These are phyloP conservation scores for Thamnophis elegans DNA, from an alignment of 2,797 vertebrate genomes.

Conservation along the genomic window DNA sequence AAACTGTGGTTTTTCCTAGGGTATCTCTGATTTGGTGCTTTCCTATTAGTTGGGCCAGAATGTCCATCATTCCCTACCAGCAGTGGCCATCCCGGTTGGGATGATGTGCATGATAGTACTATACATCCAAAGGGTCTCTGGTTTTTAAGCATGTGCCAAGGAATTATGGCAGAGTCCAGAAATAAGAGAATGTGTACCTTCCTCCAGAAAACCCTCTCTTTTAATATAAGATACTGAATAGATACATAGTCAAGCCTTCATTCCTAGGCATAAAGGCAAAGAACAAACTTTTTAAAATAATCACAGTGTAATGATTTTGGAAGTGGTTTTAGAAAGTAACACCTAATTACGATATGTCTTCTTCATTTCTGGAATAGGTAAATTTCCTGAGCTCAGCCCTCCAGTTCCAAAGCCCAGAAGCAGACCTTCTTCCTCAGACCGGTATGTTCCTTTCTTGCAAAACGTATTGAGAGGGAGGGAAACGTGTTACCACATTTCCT, in stretches of 20 bases:
- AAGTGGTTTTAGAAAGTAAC: background rate
- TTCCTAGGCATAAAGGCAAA: background rate
- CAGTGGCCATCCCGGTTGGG: background rate
- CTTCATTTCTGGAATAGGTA: slow-evolving; percentile 66
- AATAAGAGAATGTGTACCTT: background rate
- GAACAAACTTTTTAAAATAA: background rate
- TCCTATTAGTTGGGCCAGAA: background rate
- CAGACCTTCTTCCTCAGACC: slow-evolving; percentile 83
- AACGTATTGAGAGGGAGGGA: background rate
- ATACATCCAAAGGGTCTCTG: background rate
- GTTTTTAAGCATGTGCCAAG: background rate
- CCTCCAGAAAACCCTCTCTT: background rate
- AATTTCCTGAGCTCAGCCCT: slow-evolving; percentile 70
- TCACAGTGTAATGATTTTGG: background rate
- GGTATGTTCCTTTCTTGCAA: slow-evolving; percentile 70
- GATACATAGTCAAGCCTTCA: background rate
- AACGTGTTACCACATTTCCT: background rate
- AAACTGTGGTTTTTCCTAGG: background rate
- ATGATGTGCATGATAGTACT: background rate
- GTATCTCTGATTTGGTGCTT: background rate
- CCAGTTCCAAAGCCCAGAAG: slow-evolving; percentile 87
- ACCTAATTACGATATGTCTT: background rate
- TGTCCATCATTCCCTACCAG: background rate
- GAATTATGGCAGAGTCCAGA: background rate
- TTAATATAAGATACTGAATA: background rate